Conservation (phyloP, 2,797 vertebrate species). For the Micrastur ruficollis region DNA sequence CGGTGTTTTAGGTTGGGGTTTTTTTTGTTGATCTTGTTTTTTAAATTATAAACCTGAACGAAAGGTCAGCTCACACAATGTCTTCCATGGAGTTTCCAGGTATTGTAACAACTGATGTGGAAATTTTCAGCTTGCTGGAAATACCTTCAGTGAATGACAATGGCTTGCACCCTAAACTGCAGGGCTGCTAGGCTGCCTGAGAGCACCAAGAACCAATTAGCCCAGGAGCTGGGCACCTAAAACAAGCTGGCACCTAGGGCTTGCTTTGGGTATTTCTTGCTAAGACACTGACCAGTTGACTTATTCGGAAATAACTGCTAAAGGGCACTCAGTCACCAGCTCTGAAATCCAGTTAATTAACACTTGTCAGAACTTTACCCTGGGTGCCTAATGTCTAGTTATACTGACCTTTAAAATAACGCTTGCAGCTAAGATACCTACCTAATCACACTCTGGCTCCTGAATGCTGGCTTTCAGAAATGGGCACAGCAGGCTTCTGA, state of each 20-base stretch:
- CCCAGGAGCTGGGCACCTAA: not conserved
- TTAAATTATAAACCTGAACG: not conserved
- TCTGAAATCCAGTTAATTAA: slow-evolving; percentile 12
- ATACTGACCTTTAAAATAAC: slow-evolving; percentile 19
- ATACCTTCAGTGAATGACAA: not conserved
- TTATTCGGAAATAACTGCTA: not conserved
- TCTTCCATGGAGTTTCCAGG: not conserved
- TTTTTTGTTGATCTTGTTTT: not conserved
- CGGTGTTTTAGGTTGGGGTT: not conserved
- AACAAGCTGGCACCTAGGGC: not conserved
- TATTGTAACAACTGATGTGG: not conserved
- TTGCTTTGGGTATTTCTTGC: not conserved
- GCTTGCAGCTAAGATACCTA: not conserved
- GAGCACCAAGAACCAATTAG: not conserved
- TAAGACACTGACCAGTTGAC: not conserved
- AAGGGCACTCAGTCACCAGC: not conserved
- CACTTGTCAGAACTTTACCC: not conserved
- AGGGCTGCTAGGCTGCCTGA: not conserved
- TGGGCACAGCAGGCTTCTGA: not conserved
- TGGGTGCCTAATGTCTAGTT: not conserved
- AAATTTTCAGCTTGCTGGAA: not conserved
- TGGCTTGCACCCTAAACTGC: not conserved
- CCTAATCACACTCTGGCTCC: not conserved
- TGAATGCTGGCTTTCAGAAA: not conserved
- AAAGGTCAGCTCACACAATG: not conserved